Evolutionary conservation across 2,888 invertebrate genomes (phyloP).

Genomic region (Tipula lateralis): DNA sequence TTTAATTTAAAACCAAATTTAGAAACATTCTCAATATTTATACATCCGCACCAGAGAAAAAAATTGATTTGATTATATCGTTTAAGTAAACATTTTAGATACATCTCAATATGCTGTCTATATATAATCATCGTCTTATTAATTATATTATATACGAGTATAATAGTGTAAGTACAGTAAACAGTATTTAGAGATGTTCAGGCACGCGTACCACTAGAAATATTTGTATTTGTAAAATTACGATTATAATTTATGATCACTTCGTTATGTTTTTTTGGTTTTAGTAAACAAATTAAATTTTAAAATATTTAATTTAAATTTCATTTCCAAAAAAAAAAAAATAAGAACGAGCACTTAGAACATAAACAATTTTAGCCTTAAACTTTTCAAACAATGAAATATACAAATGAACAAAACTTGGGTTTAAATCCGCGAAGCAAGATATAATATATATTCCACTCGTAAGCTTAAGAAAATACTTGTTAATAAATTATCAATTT

Average conservation of each 20-base stretch:
- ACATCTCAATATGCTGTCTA: neutral
- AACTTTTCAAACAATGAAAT: conserved; percentile 12
- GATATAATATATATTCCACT: neutral
- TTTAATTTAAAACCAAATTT: conserved; percentile 25
- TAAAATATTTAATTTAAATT: neutral
- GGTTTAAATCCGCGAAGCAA: neutral
- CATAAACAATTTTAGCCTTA: conserved; percentile 15
- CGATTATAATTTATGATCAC: neutral
- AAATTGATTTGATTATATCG: conserved; percentile 5
- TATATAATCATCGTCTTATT: neutral
- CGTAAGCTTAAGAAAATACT: neutral
- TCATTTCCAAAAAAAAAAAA: neutral
- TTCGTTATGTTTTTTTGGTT: neutral
- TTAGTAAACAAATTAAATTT: neutral
- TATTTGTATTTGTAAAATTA: neutral
- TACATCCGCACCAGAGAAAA: neutral
- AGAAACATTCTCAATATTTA: conserved; percentile 26
- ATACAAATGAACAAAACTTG: neutral
- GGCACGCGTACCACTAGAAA: neutral
- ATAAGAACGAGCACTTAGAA: neutral
- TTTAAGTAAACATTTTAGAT: neutral
- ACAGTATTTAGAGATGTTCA: neutral
- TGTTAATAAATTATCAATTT: neutral
- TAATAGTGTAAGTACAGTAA: neutral
- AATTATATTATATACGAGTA: neutral